Evolutionary conservation across 2,888 invertebrate genomes (phyloP), one percentile per base, ranked within the genome.

Genomic region (Nowickia ferox): DNA sequence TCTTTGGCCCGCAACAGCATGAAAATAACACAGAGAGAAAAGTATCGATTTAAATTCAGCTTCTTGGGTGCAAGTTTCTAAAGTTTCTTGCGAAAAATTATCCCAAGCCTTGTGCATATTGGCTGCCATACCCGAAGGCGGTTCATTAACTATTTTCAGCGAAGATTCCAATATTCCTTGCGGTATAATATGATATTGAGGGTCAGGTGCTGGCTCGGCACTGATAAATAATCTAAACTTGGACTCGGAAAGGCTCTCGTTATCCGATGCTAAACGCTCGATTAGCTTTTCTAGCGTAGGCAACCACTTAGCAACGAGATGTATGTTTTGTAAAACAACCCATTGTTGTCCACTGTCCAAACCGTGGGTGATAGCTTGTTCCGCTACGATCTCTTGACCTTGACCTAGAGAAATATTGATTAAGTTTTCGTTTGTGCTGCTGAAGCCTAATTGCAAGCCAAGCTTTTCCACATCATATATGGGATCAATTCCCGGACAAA

Each of bases 121-220:
- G 3, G 98, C 98, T 92, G 96, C 95, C 96, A 99, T 98, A 15
- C 99, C 98, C 3, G 97, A 97, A 0, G 98, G 98, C 0, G 98
- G 98, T 92, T 99, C 98, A 90, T 98, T 98, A 2, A 98, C 98
- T 84, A 99, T 98, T 93, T 99, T 99, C 89, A 98, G 96, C 0
- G 98, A 96, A 0, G 97, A 96, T 92, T 99, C 98, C 63, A 99
- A 93, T 88, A 99, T 97, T 53, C 98, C 98, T 93, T 98, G 96
- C 0, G 95, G 95, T 85, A 96, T 95, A 9, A 95, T 94, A 88
- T 95, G 95, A 87, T 94, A 94, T 38, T 93, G 93, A 0, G 97
- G 95, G 91, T 95, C 95, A 0, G 95, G 93, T 0, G 96, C 96
- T 0, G 98, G 97, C 91, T 99, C 98, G 1, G 98, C 98, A 90